Evolutionary conservation across 2,888 invertebrate species (phyloP).

Genomic region (Celastrina argiolus): DNA sequence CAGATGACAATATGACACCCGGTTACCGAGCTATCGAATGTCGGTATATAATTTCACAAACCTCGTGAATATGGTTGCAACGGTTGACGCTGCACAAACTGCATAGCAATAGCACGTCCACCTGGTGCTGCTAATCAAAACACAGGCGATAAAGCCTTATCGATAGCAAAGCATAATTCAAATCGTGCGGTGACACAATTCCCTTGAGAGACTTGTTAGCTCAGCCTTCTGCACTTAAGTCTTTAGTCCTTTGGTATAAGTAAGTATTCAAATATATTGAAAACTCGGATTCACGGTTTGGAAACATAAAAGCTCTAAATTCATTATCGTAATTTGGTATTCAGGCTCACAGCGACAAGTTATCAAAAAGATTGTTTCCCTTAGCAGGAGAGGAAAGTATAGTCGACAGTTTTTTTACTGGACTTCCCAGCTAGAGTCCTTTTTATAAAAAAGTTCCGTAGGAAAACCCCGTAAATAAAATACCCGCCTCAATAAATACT

Average conservation of each 20-base stretch:
- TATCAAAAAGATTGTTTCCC: no score
- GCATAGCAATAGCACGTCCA: conserved; percentile 47
- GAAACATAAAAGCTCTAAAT: no score
- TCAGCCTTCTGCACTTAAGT: neutral
- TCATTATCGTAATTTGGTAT: no score
- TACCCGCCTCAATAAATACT: no score
- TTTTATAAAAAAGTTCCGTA: no score
- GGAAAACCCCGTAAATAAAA: no score
- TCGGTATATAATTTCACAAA: conserved; percentile 5
- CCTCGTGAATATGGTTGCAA: conserved; percentile 26
- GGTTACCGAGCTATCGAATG: neutral
- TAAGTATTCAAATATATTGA: neutral
- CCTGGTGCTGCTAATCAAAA: conserved; percentile 58
- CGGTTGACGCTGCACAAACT: conserved; percentile 50
- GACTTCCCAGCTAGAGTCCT: no score
- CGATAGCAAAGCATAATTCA: conserved; percentile 28
- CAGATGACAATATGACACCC: neutral
- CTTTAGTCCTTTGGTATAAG: neutral
- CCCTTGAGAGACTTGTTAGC: neutral
- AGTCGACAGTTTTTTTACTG: no score
- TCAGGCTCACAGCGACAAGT: no score
- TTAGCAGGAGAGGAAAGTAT: no score
- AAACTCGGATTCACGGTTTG: neutral
- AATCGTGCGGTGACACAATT: conserved; percentile 10
- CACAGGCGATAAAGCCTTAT: conserved; percentile 31